Evolutionary conservation across 1,140 invertebrate species (phyloP).

Genomic region (Zaprionus vittiger): DNA sequence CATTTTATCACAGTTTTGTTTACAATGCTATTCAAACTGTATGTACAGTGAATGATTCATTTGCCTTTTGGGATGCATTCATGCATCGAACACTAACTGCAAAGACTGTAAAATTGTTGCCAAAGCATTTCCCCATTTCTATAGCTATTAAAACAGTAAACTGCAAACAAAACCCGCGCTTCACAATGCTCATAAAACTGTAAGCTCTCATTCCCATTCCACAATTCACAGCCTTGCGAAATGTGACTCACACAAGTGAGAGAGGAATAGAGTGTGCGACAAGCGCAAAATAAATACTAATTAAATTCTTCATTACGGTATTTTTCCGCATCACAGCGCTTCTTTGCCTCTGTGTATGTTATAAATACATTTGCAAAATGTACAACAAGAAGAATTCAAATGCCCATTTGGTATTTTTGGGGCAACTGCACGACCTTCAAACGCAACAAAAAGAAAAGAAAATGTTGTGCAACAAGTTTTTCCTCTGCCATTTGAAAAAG

Average conservation of each 20-base stretch:
- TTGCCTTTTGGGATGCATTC: too few species aligned
- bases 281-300: slow-evolving; percentile 17
- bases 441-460: slow-evolving; percentile 9
- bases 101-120: neutral
- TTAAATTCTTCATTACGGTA: slow-evolving; percentile 18
- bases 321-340: slow-evolving; percentile 30
- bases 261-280: neutral
- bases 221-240: neutral
- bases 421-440: slow-evolving; percentile 62
- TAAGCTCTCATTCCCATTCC: neutral
- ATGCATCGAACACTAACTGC: too few species aligned
- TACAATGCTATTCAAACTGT: neutral
- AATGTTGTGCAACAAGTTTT: slow-evolving; percentile 78
- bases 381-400: slow-evolving; percentile 34
- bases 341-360: neutral
- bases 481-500: slow-evolving; percentile 2
- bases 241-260: slow-evolving; percentile 30
- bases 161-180: neutral
- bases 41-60: neutral
- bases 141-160: neutral
- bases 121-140: neutral
- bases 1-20: too few species aligned
- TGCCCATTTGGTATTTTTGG: slow-evolving; percentile 40
- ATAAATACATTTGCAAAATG: slow-evolving; percentile 14
- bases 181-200: slow-evolving; percentile 14